phyloP scores from a whole-genome alignment of 2,113 vertebrate genomes.

The Ictidomys tridecemlineatus region DNA sequence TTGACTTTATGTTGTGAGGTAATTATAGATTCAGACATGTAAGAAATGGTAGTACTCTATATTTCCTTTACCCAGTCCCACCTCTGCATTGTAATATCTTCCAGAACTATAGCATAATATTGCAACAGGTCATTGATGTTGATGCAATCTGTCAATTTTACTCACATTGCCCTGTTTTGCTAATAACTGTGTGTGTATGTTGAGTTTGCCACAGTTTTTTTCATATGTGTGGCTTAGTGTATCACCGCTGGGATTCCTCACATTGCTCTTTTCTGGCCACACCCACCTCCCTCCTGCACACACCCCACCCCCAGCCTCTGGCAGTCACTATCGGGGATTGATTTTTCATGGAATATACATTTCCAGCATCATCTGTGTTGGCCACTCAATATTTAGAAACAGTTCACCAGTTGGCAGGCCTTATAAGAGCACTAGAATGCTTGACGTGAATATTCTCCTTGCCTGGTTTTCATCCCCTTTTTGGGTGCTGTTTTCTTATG shows the following conservation, averaged over 20 bases:
- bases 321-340: slow-evolving; percentile 52
- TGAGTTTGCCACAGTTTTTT: background rate
- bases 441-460: background rate
- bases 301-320: slow-evolving; percentile 17
- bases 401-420: slow-evolving; percentile 34
- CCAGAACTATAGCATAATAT: background rate
- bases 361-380: slow-evolving; percentile 78
- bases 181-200: background rate
- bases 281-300: background rate
- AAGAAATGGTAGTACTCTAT: background rate
- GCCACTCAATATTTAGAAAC: slow-evolving; percentile 76
- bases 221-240: slow-evolving; percentile 12
- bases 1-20: slow-evolving; percentile 38
- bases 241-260: background rate
- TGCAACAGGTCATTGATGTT: background rate
- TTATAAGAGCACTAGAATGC: slow-evolving; percentile 4
- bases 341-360: slow-evolving; percentile 55
- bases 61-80: background rate
- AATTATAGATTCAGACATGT: background rate
- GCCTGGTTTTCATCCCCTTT: background rate
- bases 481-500: slow-evolving; percentile 33
- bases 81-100: background rate
- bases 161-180: background rate
- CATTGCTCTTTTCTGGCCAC: slow-evolving; percentile 31
- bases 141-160: background rate